Evolutionary conservation across 2,113 vertebrate genomes (phyloP), one percentile per base, ranked within the genome.

Genomic region (Phrynosoma platyrhinos): DNA sequence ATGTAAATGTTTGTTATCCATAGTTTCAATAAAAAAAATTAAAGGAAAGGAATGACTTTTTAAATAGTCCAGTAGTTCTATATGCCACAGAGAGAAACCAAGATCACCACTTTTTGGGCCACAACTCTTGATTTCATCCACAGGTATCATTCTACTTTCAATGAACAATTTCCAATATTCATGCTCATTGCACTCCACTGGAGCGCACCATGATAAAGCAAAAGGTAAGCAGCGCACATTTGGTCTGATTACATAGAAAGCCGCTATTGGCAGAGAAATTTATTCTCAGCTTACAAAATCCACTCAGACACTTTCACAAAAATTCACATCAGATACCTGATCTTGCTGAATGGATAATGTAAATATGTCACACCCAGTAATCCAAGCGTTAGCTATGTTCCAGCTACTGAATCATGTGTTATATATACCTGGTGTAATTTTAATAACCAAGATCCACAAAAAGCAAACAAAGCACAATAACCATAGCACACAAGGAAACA

Each of bases 381-480:
- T 89, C 93, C 94, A 83, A 94, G 90, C 89, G 92, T 95, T 95
- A 95, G 94, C 94, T 91, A 82, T 1, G 20, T 94, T 92, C 87
- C 92, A 94, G 91, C 92, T 89, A 94, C 90, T 72, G 80, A 93
- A 85, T 94, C 91, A 91, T 90, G 93, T 90, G 92, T 91, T 91
- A 90, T 91, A 91, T 90, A 92, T 79, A 95, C 93, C 90, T 92
- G 90, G 95, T 91, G 90, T 89, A 90, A 95, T 94, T 95, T 95
- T 95, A 95, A 95, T 96, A 95, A 94, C 91, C 83, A 90, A 92
- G 94, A 85, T 91, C 92, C 92, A 92, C 94, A 94, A 94, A 94
- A 78, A 91, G 89, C 92, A 83, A 92, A 91, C 75, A 76, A 88
- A 94, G 90, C 91, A 94, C 92, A 96, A 88, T 93, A 92, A 87